Evolutionary conservation across 2,113 vertebrate species (phyloP).

Genomic region (Columba janthina): DNA sequence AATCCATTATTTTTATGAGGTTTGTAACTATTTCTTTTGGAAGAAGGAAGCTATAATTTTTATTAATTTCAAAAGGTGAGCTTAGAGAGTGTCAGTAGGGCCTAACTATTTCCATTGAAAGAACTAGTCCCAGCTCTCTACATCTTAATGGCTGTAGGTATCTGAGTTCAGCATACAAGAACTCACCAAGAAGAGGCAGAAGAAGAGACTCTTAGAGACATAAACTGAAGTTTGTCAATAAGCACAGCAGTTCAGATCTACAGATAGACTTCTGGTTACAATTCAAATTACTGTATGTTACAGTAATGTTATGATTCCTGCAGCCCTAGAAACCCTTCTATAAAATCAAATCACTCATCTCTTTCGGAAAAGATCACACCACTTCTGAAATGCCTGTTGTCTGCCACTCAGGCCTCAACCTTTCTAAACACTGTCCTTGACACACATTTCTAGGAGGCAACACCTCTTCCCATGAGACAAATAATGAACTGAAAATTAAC

Average conservation of each 20-base stretch:
- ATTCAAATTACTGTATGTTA: not conserved
- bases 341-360: not conserved
- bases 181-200: not conserved
- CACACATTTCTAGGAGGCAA: not conserved
- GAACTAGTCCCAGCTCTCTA: not conserved
- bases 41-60: not conserved
- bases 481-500: constrained; percentile 38
- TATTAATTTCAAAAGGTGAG: not conserved
- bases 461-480: not conserved
- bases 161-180: not conserved
- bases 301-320: not conserved
- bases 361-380: not conserved
- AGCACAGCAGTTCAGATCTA: not conserved
- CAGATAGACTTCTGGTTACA: not conserved
- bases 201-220: not conserved
- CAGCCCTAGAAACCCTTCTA: not conserved
- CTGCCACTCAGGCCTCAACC: not conserved
- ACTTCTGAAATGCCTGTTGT: not conserved
- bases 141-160: not conserved
- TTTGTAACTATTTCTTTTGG: not conserved
- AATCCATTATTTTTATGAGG: not conserved
- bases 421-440: constrained; percentile 2
- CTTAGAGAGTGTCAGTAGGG: not conserved
- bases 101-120: not conserved
- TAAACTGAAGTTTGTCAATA: not conserved